phyloP scores from a whole-genome alignment of 2,113 vertebrate species.

The Corvus moneduloides region DNA sequence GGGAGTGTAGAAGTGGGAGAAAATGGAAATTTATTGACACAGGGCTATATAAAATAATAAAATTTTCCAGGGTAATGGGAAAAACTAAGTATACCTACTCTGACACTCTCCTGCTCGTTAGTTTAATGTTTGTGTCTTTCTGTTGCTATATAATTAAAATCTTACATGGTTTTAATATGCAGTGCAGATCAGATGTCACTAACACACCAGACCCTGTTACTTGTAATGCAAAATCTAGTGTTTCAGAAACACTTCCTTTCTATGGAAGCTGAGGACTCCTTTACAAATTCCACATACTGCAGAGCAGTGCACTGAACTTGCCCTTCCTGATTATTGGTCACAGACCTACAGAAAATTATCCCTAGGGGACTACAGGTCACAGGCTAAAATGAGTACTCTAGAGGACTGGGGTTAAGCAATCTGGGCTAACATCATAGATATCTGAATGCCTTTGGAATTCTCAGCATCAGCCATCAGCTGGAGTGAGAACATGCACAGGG shows the following conservation, averaged over 20 bases:
- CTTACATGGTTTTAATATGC: not conserved
- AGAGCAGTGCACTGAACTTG: not conserved
- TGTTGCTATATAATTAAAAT: not conserved
- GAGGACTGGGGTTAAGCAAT: not conserved
- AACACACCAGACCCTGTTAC: not conserved
- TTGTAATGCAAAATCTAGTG: not conserved
- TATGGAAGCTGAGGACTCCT: not conserved
- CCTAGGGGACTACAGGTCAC: accelerated
- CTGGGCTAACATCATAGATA: not conserved
- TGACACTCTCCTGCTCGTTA: not conserved
- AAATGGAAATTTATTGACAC: not conserved
- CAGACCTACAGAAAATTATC: not conserved
- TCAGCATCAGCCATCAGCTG: not conserved
- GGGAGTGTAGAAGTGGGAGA: not conserved
- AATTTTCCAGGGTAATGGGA: not conserved
- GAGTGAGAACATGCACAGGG: not conserved
- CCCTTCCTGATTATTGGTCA: not conserved
- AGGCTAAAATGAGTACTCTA: not conserved
- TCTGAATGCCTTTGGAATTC: not conserved
- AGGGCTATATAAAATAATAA: not conserved
- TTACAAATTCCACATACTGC: not conserved
- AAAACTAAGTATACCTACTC: not conserved
- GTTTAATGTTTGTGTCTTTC: not conserved
- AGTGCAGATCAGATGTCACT: not conserved
- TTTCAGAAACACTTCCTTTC: not conserved